Evolutionary conservation across 2,888 invertebrate genomes (phyloP).

Genomic region (Drosophila borealis): DNA sequence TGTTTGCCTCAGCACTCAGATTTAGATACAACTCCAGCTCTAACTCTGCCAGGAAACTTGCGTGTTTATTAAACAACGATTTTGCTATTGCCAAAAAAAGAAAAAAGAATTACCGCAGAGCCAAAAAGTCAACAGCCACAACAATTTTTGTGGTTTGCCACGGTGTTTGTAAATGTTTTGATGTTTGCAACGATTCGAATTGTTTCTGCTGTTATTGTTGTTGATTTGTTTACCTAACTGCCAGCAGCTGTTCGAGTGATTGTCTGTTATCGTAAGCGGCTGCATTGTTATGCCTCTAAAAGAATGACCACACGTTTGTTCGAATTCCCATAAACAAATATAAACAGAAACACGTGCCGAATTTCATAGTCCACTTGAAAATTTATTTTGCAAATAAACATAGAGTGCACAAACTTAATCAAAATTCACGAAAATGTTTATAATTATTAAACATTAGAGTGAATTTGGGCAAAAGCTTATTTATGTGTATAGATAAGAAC

Average conservation of each 20-base stretch:
- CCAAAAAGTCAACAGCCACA: conserved; percentile 34
- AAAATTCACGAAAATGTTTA: conserved; percentile 12
- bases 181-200: conserved; percentile 40
- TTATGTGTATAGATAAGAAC: conserved; percentile 1
- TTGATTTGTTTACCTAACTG: conserved; percentile 60
- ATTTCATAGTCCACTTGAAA: conserved; percentile 49
- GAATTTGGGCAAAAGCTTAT: not conserved
- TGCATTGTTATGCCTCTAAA: conserved; percentile 61
- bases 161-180: conserved; percentile 65
- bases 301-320: conserved; percentile 28
- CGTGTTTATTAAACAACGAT: conserved; percentile 46
- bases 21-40: conserved; percentile 12
- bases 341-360: conserved; percentile 45
- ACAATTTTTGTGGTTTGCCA: conserved; percentile 45
- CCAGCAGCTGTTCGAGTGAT: conserved; percentile 40
- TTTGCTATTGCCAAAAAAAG: conserved; percentile 24
- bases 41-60: conserved; percentile 20
- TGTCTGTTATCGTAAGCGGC: conserved; percentile 59
- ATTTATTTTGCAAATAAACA: conserved; percentile 28
- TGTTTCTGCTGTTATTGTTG: conserved; percentile 24
- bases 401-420: conserved; percentile 15
- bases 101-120: not conserved
- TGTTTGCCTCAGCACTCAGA: conserved; percentile 22
- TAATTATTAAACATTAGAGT: conserved; percentile 1
- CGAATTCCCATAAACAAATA: conserved; percentile 27